Evolutionary conservation across 2,113 vertebrate genomes (phyloP).

Genomic region (Malaclemys terrapin): DNA sequence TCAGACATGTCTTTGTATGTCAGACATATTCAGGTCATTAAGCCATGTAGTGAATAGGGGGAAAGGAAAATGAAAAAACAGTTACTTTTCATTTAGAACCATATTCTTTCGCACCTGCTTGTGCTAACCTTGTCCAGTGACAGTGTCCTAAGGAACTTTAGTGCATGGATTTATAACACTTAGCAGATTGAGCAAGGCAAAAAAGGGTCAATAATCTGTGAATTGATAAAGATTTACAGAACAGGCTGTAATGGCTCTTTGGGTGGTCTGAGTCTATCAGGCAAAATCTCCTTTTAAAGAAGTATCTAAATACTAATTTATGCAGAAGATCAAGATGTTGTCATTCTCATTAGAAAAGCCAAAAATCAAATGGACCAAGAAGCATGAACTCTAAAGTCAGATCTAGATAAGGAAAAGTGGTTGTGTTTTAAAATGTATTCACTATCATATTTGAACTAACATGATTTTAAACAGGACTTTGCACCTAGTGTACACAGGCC

Average conservation of each 20-base stretch:
- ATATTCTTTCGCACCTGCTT: background rate
- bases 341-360: background rate
- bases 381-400: background rate
- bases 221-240: background rate
- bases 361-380: background rate
- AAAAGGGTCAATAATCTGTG: background rate
- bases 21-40: conserved; percentile 17
- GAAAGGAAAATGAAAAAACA: background rate
- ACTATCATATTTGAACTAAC: background rate
- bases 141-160: background rate
- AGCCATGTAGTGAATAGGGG: background rate
- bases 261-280: background rate
- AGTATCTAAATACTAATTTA: background rate
- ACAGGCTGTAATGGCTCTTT: background rate
- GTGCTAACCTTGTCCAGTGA: background rate
- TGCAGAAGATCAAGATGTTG: background rate
- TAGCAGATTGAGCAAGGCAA: background rate
- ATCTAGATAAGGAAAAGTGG: background rate
- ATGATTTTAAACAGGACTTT: background rate
- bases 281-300: background rate
- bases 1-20: background rate
- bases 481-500: background rate
- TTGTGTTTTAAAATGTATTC: background rate
- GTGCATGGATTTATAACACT: background rate
- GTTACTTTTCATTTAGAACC: background rate